Conservation (phyloP, 1,140 invertebrate species). For the Nilaparvata lugens region DNA sequence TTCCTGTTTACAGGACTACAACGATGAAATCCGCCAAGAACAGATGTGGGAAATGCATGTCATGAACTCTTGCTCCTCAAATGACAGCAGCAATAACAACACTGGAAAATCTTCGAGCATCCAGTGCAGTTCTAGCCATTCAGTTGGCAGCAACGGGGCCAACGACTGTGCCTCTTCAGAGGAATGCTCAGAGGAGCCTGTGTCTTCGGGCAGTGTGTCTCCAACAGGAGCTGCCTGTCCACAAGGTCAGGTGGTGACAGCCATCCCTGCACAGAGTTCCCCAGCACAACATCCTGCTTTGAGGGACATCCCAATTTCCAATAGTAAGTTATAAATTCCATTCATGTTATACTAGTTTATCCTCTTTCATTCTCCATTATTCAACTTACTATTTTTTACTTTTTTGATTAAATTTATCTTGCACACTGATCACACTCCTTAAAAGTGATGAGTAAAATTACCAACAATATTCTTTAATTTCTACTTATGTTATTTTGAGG, state of each 20-base stretch:
- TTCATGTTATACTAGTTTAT: no score
- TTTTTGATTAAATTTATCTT: no score
- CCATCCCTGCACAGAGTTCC: conserved; percentile 18
- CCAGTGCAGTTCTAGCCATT: no score
- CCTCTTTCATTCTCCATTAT: no score
- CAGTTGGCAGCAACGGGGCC: no score
- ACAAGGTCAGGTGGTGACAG: conserved; percentile 25
- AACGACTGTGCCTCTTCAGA: no score
- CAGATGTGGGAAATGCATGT: conserved; percentile 69
- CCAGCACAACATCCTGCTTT: conserved; percentile 48
- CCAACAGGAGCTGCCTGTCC: conserved; percentile 30
- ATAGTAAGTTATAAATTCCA: no score
- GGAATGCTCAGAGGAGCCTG: not conserved
- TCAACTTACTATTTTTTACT: no score
- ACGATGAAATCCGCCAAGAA: conserved; percentile 76
- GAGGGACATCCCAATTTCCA: conserved; percentile 44
- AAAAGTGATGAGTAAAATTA: no score
- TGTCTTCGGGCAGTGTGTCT: conserved; percentile 17
- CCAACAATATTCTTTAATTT: no score
- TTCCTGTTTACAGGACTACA: conserved; percentile 52
- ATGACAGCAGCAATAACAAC: conserved; percentile 27
- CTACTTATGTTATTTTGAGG: no score
- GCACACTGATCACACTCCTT: no score
- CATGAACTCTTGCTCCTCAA: conserved; percentile 15
- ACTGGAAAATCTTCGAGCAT: not conserved